Evolutionary conservation across 1,140 invertebrate species (phyloP).

Genomic region (Sminthurides bifidus): DNA sequence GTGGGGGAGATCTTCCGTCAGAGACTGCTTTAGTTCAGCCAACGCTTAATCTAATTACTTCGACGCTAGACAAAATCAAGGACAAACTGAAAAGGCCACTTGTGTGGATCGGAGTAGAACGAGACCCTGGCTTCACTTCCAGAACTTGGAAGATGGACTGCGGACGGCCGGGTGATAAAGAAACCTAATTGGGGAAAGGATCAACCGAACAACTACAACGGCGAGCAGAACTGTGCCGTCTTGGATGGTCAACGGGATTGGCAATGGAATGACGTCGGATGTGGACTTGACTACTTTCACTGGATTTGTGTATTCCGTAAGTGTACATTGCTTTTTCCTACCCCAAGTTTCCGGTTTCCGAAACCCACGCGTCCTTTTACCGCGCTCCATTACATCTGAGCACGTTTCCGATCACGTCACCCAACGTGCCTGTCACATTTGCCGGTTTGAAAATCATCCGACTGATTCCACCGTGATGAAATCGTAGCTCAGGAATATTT

Average conservation of each 20-base stretch:
- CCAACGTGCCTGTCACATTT: too few species aligned
- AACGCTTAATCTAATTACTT: slow-evolving; percentile 12
- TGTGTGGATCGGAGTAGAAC: slow-evolving; percentile 77
- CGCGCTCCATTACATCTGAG: too few species aligned
- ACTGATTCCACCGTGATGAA: not conserved
- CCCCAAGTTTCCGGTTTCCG: too few species aligned
- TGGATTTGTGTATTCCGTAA: slow-evolving; percentile 72
- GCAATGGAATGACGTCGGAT: slow-evolving; percentile 90
- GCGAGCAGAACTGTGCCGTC: slow-evolving; percentile 85
- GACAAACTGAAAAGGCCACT: slow-evolving; percentile 65
- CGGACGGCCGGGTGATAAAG: slow-evolving; percentile 59
- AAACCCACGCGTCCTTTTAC: too few species aligned
- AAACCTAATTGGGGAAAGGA: slow-evolving; percentile 80
- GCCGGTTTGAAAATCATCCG: not conserved
- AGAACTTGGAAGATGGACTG: slow-evolving; percentile 81
- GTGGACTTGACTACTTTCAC: slow-evolving; percentile 78
- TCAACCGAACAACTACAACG: slow-evolving; percentile 90
- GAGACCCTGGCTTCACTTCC: slow-evolving; percentile 62
- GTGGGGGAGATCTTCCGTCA: slow-evolving; percentile 19
- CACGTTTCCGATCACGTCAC: too few species aligned
- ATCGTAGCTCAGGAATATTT: not conserved
- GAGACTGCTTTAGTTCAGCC: slow-evolving; percentile 13
- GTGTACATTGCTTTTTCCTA: slow-evolving; percentile 22
- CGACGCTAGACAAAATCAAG: slow-evolving; percentile 68
- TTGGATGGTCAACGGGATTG: slow-evolving; percentile 75